phyloP scores from a whole-genome alignment of 2,113 vertebrate species.

The Mesoclemmys tuberculata region DNA sequence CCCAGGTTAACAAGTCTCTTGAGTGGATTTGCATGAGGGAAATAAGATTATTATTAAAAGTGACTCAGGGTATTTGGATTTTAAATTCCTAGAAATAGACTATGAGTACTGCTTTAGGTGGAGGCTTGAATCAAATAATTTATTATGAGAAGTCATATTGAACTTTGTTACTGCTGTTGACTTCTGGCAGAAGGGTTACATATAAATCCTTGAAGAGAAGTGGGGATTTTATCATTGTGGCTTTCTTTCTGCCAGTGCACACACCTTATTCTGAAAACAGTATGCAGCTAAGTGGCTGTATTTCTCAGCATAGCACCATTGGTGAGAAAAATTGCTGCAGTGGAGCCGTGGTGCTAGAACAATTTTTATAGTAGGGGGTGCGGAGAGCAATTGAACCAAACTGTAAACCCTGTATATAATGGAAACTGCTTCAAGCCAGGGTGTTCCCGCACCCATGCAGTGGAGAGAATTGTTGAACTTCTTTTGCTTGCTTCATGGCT shows the following conservation, averaged over 20 bases:
- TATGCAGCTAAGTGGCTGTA: conserved; percentile 1
- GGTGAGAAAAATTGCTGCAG: conserved; percentile 37
- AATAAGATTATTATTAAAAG: neutral
- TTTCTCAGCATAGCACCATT: conserved; percentile 33
- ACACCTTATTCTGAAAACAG: conserved; percentile 10
- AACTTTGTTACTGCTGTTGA: neutral
- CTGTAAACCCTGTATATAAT: too few species aligned
- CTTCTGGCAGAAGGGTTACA: conserved; percentile 34
- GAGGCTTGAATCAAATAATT: neutral
- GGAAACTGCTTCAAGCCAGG: too few species aligned
- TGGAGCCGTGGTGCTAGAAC: neutral
- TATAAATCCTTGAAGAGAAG: conserved; percentile 7
- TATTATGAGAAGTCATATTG: neutral
- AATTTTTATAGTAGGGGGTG: too few species aligned
- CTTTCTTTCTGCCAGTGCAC: conserved; percentile 3
- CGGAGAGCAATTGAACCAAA: too few species aligned
- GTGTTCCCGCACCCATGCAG: too few species aligned
- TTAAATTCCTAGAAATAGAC: conserved; percentile 1
- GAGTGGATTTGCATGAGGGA: neutral
- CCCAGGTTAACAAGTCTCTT: neutral
- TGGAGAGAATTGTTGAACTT: conserved; percentile 17
- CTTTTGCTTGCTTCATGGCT: conserved; percentile 36
- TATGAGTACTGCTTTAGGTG: neutral
- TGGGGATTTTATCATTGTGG: neutral
- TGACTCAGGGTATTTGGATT: neutral